phyloP scores from a whole-genome alignment of 1,140 invertebrate genomes.

The Laupala kohalensis region DNA sequence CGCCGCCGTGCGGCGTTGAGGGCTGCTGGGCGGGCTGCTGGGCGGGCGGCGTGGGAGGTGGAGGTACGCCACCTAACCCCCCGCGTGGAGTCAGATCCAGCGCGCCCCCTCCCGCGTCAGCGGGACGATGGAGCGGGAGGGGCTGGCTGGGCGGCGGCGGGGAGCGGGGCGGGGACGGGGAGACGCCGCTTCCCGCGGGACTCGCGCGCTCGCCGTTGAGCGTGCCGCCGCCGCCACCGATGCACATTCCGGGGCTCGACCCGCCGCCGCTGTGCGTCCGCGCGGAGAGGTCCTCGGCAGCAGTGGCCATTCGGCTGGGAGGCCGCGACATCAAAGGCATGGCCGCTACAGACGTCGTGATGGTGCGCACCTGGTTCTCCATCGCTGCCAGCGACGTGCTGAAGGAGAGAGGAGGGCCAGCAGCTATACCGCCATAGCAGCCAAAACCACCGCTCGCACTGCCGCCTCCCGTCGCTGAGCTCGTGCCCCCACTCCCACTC shows the following conservation, averaged over 20 bases:
- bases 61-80: no score
- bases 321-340: conserved; percentile 37
- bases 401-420: conserved; percentile 35
- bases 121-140: conserved; percentile 17
- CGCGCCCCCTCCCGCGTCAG: neutral
- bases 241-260: no score
- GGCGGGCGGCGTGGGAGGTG: no score
- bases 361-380: conserved; percentile 57
- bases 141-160: conserved; percentile 16
- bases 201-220: conserved; percentile 38
- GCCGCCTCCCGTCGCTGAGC: conserved; percentile 7
- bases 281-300: conserved; percentile 29
- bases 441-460: conserved; percentile 4
- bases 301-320: no score
- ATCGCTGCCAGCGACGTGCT: conserved; percentile 60
- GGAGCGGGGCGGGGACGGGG: neutral
- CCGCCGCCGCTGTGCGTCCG: conserved; percentile 21
- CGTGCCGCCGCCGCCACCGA: no score
- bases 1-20: conserved; percentile 21
- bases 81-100: no score
- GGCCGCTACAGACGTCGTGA: conserved; percentile 44
- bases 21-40: neutral
- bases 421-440: no score
- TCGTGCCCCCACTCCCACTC: conserved; percentile 16
- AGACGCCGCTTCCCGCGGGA: conserved; percentile 7